Percentiles rank a stretch among this genome's conserved stretches.
These are phyloP conservation scores for Laupala kohalensis DNA, from an alignment of 1,140 invertebrate species.

Conservation along the genomic window DNA sequence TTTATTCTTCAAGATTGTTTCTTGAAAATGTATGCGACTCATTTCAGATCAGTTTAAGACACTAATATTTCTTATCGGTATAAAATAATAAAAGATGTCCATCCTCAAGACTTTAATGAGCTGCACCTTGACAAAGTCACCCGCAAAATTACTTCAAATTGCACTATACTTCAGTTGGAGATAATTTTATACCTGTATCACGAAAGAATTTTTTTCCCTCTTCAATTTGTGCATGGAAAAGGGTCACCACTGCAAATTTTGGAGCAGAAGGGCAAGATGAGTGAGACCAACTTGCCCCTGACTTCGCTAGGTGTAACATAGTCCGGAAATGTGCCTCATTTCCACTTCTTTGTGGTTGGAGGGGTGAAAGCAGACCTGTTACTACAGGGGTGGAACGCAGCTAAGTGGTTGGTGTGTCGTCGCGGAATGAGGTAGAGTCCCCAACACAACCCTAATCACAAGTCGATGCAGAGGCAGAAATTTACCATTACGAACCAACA, in stretches of 20 bases:
- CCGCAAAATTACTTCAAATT: neutral
- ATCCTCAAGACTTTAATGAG: no score
- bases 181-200: neutral
- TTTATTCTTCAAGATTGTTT: no score
- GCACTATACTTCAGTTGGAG: no score
- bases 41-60: no score
- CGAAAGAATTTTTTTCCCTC: no score
- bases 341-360: neutral
- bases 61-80: no score
- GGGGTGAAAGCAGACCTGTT: neutral
- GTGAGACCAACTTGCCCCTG: neutral
- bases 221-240: no score
- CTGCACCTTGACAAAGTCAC: no score
- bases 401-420: neutral
- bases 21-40: no score
- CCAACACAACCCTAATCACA: neutral
- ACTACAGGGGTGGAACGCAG: neutral
- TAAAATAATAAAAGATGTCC: no score
- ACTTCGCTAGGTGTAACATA: neutral
- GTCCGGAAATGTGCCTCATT: neutral
- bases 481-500: no score
- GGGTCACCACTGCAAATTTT: neutral
- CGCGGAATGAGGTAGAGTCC: neutral
- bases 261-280: neutral
- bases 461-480: no score